Evolutionary conservation across 1,140 invertebrate genomes (phyloP).

Genomic region (Stenopsyche tienmushanensis): DNA sequence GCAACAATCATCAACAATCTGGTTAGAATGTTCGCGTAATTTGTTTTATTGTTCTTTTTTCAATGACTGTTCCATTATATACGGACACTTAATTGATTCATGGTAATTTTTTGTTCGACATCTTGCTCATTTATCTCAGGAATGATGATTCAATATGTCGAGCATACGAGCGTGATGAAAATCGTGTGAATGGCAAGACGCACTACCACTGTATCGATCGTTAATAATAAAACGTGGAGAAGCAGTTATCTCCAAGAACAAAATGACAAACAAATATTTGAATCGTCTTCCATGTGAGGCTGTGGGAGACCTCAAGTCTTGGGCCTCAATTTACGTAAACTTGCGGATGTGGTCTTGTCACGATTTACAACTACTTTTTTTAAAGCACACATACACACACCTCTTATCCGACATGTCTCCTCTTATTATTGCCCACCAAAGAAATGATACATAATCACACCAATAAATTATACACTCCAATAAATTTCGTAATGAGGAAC

Average conservation of each 20-base stretch:
- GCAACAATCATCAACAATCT: too few relatives aligned
- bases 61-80: too few relatives aligned
- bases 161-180: too few relatives aligned
- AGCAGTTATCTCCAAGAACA: not conserved
- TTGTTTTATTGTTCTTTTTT: too few relatives aligned
- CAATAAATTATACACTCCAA: conserved; percentile 28
- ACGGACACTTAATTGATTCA: too few relatives aligned
- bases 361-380: conserved; percentile 23
- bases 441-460: conserved; percentile 22
- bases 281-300: not conserved
- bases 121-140: too few relatives aligned
- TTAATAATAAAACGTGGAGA: too few relatives aligned
- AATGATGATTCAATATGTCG: too few relatives aligned
- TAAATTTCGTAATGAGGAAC: conserved; percentile 21
- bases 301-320: conserved; percentile 11
- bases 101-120: too few relatives aligned
- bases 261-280: conserved; percentile 20
- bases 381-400: not conserved
- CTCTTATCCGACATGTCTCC: conserved; percentile 4
- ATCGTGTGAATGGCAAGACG: too few relatives aligned
- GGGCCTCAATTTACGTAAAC: conserved; percentile 23
- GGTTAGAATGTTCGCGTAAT: too few relatives aligned
- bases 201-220: too few relatives aligned
- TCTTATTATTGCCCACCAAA: conserved; percentile 6
- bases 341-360: conserved; percentile 18